These are phyloP conservation scores for Ctenodactylus gundi DNA, from an alignment of 2,113 vertebrate species.

Conservation along the genomic window DNA sequence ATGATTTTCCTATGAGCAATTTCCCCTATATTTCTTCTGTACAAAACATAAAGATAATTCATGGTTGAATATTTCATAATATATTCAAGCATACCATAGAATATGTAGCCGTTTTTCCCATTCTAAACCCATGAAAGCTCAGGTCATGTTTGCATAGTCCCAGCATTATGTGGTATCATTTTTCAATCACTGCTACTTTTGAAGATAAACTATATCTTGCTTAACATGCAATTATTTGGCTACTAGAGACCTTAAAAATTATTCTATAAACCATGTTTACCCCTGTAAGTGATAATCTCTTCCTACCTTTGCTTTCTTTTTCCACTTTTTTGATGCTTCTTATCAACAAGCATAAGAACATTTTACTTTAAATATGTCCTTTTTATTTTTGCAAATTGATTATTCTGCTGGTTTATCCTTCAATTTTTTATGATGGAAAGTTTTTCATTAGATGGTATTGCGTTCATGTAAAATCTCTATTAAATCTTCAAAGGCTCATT, in stretches of 20 bases:
- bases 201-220: not conserved
- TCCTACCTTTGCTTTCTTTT: constrained; percentile 1
- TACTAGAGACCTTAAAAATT: not conserved
- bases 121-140: not conserved
- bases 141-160: not conserved
- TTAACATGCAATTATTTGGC: constrained; percentile 44
- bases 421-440: constrained; percentile 44
- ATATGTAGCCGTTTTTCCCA: not conserved
- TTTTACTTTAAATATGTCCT: constrained; percentile 13
- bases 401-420: constrained; percentile 44
- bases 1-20: constrained; percentile 4
- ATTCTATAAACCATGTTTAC: not conserved
- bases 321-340: not conserved
- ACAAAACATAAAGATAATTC: not conserved
- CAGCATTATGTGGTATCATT: not conserved
- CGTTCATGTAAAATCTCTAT: constrained; percentile 44
- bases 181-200: constrained; percentile 5
- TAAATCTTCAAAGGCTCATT: constrained; percentile 70
- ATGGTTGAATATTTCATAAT: not conserved
- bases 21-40: constrained; percentile 35
- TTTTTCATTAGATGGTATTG: constrained; percentile 58
- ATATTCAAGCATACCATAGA: constrained; percentile 3
- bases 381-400: constrained; percentile 36
- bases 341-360: not conserved
- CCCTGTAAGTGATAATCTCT: not conserved